Conservation (phyloP, 2,888 invertebrate genomes). For the Nomada ruficornis region DNA sequence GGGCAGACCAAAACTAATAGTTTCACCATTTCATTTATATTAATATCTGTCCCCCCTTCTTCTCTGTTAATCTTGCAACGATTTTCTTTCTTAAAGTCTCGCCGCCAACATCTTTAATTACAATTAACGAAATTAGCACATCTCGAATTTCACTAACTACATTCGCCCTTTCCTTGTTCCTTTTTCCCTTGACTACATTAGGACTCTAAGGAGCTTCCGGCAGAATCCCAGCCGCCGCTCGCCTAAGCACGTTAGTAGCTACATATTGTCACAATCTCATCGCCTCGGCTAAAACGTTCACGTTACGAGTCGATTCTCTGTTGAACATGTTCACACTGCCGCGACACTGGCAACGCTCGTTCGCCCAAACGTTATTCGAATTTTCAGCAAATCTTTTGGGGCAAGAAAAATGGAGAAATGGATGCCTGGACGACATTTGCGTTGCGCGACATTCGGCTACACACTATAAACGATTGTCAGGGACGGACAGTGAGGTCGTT, state of each 20-base stretch:
- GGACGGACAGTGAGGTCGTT: slow-evolving; percentile 68
- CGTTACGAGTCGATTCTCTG: slow-evolving; percentile 8
- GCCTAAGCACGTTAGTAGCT: slow-evolving; percentile 40
- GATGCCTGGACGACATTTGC: neutral
- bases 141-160: no score
- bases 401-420: no score
- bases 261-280: slow-evolving; percentile 48
- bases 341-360: neutral
- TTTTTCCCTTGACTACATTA: slow-evolving; percentile 15
- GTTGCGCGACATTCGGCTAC: slow-evolving; percentile 40
- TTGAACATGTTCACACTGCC: slow-evolving; percentile 4
- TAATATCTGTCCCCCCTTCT: neutral
- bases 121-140: no score
- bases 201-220: slow-evolving; percentile 42
- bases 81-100: no score
- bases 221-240: slow-evolving; percentile 24
- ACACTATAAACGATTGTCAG: slow-evolving; percentile 68
- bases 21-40: no score
- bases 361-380: slow-evolving; percentile 13
- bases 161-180: no score
- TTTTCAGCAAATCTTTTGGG: neutral
- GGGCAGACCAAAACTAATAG: no score
- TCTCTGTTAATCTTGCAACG: neutral
- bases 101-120: no score
- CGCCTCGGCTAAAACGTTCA: slow-evolving; percentile 18